Conservation (phyloP, 2,797 vertebrate genomes). For the Rhinella marina region DNA sequence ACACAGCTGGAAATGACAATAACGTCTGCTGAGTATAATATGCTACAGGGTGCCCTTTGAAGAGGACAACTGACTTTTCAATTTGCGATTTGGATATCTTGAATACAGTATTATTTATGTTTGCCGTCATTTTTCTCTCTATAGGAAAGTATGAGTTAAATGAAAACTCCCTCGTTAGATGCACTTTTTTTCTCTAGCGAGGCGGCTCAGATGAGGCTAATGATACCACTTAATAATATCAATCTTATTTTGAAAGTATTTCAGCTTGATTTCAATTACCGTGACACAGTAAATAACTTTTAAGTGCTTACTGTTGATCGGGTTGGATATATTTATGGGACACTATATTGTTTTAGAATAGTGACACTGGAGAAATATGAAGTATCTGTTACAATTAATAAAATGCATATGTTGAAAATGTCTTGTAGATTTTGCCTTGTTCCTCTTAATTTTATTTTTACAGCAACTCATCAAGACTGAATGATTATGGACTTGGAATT, state of each 20-base stretch:
- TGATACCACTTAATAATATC: constrained; percentile 55
- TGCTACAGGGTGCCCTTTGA: constrained; percentile 70
- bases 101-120: constrained; percentile 57
- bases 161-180: constrained; percentile 42
- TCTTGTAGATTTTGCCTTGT: constrained; percentile 27
- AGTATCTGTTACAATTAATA: constrained; percentile 64
- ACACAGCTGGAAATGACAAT: constrained; percentile 77
- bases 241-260: constrained; percentile 60
- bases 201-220: constrained; percentile 47
- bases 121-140: constrained; percentile 38
- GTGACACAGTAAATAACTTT: constrained; percentile 64
- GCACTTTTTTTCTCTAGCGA: constrained; percentile 41
- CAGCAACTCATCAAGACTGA: background rate
- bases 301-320: constrained; percentile 67
- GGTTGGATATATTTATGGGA: constrained; percentile 66
- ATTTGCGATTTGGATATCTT: constrained; percentile 58
- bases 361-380: constrained; percentile 66
- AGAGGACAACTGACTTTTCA: constrained; percentile 60
- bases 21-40: constrained; percentile 65
- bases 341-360: constrained; percentile 70
- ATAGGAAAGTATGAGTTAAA: constrained; percentile 55
- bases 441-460: constrained; percentile 26
- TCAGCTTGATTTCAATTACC: constrained; percentile 67
- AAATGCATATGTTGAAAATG: constrained; percentile 40
- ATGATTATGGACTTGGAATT: too few relatives aligned